These are phyloP conservation scores for Holacanthella duospinosa DNA, from an alignment of 2,888 invertebrate genomes.

Conservation along the genomic window DNA sequence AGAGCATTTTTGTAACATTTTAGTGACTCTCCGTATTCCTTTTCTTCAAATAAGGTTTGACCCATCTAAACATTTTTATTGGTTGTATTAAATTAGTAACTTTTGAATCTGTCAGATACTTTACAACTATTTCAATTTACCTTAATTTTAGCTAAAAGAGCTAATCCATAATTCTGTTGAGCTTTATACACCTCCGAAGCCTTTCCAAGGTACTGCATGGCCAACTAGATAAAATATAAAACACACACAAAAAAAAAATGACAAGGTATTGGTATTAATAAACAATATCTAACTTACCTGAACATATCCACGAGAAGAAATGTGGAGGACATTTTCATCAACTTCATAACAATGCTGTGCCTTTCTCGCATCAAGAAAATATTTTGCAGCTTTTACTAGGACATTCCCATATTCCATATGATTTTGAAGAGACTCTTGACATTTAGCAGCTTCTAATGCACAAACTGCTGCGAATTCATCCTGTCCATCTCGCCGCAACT, in stretches of 20 bases:
- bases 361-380: slow-evolving; percentile 15
- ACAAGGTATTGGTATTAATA: no score
- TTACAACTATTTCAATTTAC: slow-evolving; percentile 16
- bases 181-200: slow-evolving; percentile 29
- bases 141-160: slow-evolving; percentile 22
- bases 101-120: not conserved
- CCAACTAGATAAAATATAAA: slow-evolving; percentile 20
- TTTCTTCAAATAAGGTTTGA: slow-evolving; percentile 18
- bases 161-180: slow-evolving; percentile 23
- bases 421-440: slow-evolving; percentile 34
- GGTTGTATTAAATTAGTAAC: not conserved
- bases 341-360: no score
- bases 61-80: slow-evolving; percentile 19
- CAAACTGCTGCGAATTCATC: slow-evolving; percentile 34
- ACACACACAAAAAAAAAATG: no score
- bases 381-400: slow-evolving; percentile 24
- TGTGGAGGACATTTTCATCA: no score
- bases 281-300: no score
- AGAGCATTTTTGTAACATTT: slow-evolving; percentile 29
- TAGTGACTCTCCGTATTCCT: slow-evolving; percentile 29
- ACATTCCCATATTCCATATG: slow-evolving; percentile 30
- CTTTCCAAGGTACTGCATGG: slow-evolving; percentile 27
- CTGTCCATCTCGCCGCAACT: slow-evolving; percentile 33
- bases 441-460: slow-evolving; percentile 31
- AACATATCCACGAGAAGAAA: no score